These are phyloP conservation scores for Pogoniulus pusillus DNA, from an alignment of 2,797 vertebrate species.

Conservation along the genomic window DNA sequence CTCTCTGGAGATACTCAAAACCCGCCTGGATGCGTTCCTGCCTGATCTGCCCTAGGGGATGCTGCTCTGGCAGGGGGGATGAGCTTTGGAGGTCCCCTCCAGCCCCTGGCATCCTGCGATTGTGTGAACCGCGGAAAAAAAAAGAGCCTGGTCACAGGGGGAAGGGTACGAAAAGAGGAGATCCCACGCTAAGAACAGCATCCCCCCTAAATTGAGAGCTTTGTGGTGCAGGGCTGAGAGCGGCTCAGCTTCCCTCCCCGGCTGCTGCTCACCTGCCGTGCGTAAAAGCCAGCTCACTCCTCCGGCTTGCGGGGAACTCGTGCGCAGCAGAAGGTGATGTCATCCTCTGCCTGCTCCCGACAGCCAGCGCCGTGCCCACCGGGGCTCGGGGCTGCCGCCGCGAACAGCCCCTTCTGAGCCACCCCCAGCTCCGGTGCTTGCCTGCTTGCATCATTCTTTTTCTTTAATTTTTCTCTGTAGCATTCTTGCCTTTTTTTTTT, in stretches of 20 bases:
- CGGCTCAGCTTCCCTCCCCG: neutral
- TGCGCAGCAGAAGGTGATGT: constrained; percentile 62
- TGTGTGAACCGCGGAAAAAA: too few species aligned
- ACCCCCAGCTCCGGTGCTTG: neutral
- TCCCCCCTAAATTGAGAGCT: neutral
- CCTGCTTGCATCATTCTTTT: neutral
- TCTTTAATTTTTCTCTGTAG: too few species aligned
- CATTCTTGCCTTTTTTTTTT: too few species aligned
- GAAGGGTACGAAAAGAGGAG: neutral
- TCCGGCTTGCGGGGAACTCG: neutral
- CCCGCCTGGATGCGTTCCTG: too few species aligned
- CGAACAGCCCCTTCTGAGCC: neutral
- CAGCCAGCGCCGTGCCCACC: too few species aligned
- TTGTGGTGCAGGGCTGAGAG: neutral
- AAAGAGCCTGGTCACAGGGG: neutral
- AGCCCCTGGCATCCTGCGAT: too few species aligned
- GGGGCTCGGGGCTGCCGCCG: too few species aligned
- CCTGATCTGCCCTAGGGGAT: too few species aligned
- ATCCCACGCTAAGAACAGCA: neutral
- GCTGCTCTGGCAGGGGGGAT: too few species aligned
- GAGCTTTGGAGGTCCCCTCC: too few species aligned
- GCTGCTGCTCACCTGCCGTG: neutral
- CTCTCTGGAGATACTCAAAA: too few species aligned
- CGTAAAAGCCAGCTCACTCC: neutral
- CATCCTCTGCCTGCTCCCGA: constrained; percentile 30